Percentiles rank a stretch among this genome's conserved stretches.
Conservation (phyloP, 2,888 invertebrate species). For the Tolmerus cingulatus region DNA sequence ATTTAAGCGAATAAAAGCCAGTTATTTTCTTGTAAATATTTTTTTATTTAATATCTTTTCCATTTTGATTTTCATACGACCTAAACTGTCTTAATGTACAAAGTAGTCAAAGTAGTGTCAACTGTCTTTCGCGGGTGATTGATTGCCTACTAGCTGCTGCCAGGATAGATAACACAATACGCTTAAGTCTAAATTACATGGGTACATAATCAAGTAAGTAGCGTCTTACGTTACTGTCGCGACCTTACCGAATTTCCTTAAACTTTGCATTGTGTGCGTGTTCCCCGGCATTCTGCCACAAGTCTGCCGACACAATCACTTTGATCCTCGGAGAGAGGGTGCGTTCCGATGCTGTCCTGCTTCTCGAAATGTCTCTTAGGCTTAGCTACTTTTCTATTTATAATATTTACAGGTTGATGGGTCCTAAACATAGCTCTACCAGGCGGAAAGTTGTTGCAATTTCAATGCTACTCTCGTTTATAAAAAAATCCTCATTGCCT, state of each 20-base stretch:
- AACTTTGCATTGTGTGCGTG: background rate
- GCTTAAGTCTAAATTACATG: constrained; percentile 39
- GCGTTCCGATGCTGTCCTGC: background rate
- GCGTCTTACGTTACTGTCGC: constrained; percentile 32
- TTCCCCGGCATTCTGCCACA: background rate
- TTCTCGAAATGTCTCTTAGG: background rate
- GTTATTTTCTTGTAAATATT: constrained; percentile 12
- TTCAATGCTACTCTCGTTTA: background rate
- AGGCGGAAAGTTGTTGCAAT: constrained; percentile 11
- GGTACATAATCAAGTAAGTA: constrained; percentile 36
- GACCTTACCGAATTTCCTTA: background rate
- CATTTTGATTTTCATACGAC: constrained; percentile 28
- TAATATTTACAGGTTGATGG: constrained; percentile 19
- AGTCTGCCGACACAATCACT: constrained; percentile 20
- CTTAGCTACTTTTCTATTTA: constrained; percentile 20
- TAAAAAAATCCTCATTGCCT: background rate
- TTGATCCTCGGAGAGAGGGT: background rate
- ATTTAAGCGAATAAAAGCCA: background rate
- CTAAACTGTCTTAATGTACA: constrained; percentile 30
- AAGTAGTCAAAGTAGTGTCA: constrained; percentile 30
- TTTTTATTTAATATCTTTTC: constrained; percentile 30
- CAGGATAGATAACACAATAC: constrained; percentile 38
- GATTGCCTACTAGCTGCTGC: background rate
- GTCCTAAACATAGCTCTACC: background rate
- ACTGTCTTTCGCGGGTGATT: constrained; percentile 25